Percentiles rank a stretch among this genome's conserved stretches.
phyloP scores from a whole-genome alignment of 2,113 vertebrate species.

The Emberiza fucata region DNA sequence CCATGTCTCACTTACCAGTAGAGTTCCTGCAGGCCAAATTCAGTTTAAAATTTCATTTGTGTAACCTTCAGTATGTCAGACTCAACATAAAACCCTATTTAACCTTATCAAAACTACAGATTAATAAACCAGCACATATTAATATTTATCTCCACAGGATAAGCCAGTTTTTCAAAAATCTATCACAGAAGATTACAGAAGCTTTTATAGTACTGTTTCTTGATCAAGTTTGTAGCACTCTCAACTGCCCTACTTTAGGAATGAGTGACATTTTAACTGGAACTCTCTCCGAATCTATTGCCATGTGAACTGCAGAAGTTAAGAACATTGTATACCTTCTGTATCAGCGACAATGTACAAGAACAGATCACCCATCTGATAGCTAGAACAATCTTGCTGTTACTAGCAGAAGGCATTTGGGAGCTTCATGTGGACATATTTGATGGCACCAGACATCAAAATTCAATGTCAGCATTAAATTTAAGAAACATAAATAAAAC shows the following conservation, averaged over 20 bases:
- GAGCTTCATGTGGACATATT: not conserved
- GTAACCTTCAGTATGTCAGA: not conserved
- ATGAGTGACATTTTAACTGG: not conserved
- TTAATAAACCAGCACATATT: not conserved
- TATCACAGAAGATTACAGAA: not conserved
- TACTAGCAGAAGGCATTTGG: not conserved
- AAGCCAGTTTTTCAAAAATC: not conserved
- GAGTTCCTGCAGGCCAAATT: not conserved
- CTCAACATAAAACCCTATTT: not conserved
- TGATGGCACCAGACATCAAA: not conserved
- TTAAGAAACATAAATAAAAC: not conserved
- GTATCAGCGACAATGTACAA: not conserved
- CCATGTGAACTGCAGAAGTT: not conserved
- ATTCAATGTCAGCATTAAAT: not conserved
- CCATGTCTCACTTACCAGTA: slow-evolving; percentile 37
- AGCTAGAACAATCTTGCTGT: not conserved
- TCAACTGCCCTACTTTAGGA: not conserved
- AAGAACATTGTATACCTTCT: not conserved
- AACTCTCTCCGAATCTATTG: not conserved
- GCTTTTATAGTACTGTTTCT: not conserved
- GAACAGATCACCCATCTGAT: not conserved
- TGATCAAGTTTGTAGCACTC: not conserved
- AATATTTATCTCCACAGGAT: not conserved
- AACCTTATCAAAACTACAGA: not conserved
- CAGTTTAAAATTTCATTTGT: not conserved